Base-by-base conservation (phyloP, 2,888 invertebrate species). In the Lasioglossum calceatum region DNA sequence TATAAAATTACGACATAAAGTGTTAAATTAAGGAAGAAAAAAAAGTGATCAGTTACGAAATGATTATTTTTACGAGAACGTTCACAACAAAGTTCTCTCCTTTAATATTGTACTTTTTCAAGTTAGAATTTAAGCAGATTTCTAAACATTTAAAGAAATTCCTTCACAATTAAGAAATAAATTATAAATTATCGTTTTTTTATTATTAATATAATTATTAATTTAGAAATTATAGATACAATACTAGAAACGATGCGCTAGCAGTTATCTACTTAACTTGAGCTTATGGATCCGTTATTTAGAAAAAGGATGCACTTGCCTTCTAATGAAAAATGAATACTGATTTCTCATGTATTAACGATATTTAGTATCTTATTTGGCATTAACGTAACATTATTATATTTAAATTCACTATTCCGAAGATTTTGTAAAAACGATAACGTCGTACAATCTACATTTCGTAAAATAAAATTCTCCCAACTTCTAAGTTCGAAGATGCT, bases 401-500 rank as follows among this genome's bases (percentile, higher is more conserved):
- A 58, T 77, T 47, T 44, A 61, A 16, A 76, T 70, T 39, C 71
- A 82, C 23, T 61, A 14, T 42, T 72, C 47, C 19, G 50, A 72
- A 39, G 71, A 76, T 75, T 78, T 47, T 16, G 50, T 23, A 7
- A 70, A 32, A 72, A 79, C 14, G n/a, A 54, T 54, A 70, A 71
- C n/a, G 64, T 36, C 23, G 14, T 76, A 79, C 39, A 77, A 77
- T 75, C 79, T 71, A 84, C 14, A 36, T 84, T 50, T 44, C 16
- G 16, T 42, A 50, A 85, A 85, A 75, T 75, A 75, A 84, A 85
- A 75, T 84, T 44, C 19, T 47, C 58, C 54, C 32, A 42, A n/a
- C 61, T 23, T 83, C n/a, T 32, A 36, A 77, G 77, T 78, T 77
- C 39, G 79, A 72, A 85, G 76, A 79, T 39, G 76, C 79, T 85